Evolutionary conservation across 2,888 invertebrate genomes (phyloP).

Genomic region (Brenthis daphne): DNA sequence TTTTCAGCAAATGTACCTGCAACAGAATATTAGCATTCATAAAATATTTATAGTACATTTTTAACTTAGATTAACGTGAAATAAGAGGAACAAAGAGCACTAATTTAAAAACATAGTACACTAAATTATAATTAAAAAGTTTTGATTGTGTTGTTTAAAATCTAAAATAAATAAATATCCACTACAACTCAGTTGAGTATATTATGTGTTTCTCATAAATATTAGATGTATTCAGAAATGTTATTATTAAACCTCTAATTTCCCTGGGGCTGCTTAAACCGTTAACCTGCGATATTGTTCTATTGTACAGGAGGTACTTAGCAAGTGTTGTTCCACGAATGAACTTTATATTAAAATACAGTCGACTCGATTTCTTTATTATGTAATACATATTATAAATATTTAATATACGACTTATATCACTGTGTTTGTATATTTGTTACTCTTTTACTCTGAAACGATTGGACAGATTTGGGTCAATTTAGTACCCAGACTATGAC

Average conservation of each 20-base stretch:
- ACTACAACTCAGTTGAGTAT: not conserved
- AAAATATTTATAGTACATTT: not conserved
- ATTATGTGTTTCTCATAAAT: constrained; percentile 6
- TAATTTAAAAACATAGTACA: no score
- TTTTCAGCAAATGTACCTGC: constrained; percentile 58
- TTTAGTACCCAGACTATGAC: no score
- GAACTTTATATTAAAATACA: not conserved
- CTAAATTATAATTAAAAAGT: no score
- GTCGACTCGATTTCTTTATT: no score
- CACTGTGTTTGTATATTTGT: no score
- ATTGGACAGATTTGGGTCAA: no score
- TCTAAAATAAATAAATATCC: not conserved
- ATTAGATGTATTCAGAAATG: constrained; percentile 13
- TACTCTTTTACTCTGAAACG: no score
- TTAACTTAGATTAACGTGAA: no score
- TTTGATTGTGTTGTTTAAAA: no score
- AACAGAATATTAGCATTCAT: constrained; percentile 51
- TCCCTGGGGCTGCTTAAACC: constrained; percentile 13
- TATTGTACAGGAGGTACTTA: constrained; percentile 5
- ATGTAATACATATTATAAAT: no score
- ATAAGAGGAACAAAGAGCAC: no score
- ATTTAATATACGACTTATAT: no score
- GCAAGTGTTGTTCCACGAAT: not conserved
- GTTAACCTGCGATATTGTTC: constrained; percentile 3
- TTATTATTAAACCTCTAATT: constrained; percentile 7